These are phyloP conservation scores for Heliornis fulica DNA, from an alignment of 2,113 vertebrate genomes.

Conservation along the genomic window DNA sequence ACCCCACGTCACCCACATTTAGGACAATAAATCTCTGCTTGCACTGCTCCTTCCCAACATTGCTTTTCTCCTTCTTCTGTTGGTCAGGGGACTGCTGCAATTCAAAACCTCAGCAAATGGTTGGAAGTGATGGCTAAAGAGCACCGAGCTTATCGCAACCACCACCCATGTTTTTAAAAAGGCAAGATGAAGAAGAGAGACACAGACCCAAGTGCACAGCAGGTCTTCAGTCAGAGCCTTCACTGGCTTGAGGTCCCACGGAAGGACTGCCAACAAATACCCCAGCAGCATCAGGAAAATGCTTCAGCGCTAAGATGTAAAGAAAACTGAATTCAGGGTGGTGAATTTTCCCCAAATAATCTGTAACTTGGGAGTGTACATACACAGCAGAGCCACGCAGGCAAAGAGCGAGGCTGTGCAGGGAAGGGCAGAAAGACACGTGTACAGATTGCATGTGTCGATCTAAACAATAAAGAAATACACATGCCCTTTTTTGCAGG, in stretches of 20 bases:
- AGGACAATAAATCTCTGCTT: not conserved
- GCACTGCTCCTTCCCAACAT: not conserved
- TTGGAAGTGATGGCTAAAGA: not conserved
- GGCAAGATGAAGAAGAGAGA: not conserved
- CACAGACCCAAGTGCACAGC: not conserved
- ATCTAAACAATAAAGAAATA: not conserved
- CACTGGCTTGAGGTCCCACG: fast-evolving
- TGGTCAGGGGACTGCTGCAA: not conserved
- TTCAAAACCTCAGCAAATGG: not conserved
- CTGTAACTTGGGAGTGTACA: not conserved
- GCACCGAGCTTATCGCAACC: not conserved
- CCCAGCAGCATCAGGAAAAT: not conserved
- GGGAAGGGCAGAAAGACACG: not conserved
- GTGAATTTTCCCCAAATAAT: not conserved
- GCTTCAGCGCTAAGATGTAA: not conserved
- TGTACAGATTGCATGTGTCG: not conserved
- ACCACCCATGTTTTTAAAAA: not conserved
- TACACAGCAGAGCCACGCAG: not conserved
- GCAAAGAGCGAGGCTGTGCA: not conserved
- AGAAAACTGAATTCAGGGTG: not conserved
- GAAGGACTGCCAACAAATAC: not conserved
- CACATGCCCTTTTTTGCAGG: not conserved
- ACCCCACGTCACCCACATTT: not conserved
- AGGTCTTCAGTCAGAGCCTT: not conserved
- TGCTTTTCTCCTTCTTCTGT: not conserved